Conservation (phyloP, 2,113 vertebrate species). For the Corvus cornix region DNA sequence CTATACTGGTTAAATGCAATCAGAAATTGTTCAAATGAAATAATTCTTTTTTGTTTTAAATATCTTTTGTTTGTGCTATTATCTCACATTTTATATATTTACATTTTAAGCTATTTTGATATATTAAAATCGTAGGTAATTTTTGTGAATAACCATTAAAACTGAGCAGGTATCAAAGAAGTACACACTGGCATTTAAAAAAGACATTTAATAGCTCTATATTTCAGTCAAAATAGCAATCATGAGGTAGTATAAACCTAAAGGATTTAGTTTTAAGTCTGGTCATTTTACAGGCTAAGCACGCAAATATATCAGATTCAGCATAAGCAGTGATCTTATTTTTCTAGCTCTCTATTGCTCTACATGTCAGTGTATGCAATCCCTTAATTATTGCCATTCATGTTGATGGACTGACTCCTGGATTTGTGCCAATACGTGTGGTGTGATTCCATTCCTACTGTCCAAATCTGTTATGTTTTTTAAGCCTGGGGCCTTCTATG, state of each 20-base stretch:
- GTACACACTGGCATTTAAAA: not conserved
- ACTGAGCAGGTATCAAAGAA: not conserved
- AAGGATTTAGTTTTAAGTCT: not conserved
- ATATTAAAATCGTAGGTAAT: not conserved
- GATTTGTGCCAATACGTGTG: not conserved
- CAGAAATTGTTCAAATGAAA: not conserved
- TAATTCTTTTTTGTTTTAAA: not conserved
- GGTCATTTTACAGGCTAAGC: not conserved
- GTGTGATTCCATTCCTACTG: not conserved
- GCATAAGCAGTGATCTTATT: not conserved
- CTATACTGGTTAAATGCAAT: not conserved
- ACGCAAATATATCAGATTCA: not conserved
- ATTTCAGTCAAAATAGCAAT: not conserved
- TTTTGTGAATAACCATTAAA: not conserved
- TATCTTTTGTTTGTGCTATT: not conserved
- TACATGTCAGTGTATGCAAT: not conserved
- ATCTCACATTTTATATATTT: not conserved
- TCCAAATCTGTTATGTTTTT: fast-evolving
- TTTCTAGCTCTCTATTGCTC: not conserved
- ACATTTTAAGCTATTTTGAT: not conserved
- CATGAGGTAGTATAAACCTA: not conserved
- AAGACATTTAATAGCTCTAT: not conserved
- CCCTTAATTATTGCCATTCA: not conserved
- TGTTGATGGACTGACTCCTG: not conserved
- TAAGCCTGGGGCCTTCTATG: not conserved